These are phyloP conservation scores for Gallinago media DNA, from an alignment of 2,113 vertebrate species.

Conservation along the genomic window DNA sequence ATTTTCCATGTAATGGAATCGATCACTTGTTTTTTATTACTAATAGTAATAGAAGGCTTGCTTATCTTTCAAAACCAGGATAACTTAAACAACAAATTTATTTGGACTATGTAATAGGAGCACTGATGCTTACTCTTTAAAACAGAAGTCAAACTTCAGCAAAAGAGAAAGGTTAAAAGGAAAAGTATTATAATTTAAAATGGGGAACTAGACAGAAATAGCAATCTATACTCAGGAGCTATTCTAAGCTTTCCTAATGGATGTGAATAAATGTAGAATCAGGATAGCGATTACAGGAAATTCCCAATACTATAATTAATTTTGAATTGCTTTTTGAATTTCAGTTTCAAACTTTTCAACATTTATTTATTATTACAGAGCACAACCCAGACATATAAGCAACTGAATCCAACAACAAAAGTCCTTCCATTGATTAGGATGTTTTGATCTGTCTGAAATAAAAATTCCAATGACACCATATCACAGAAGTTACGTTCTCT, in stretches of 20 bases:
- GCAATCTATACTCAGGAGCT: neutral
- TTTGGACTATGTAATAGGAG: neutral
- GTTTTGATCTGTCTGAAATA: neutral
- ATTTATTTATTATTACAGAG: neutral
- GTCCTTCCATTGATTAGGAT: neutral
- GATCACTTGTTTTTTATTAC: neutral
- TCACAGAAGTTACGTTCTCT: neutral
- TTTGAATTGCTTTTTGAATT: neutral
- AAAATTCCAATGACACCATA: neutral
- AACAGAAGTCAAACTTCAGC: neutral
- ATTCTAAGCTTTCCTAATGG: neutral
- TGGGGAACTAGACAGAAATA: neutral
- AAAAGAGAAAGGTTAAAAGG: neutral
- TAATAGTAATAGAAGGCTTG: neutral
- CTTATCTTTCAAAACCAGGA: neutral
- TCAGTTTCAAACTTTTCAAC: neutral
- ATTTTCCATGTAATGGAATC: neutral
- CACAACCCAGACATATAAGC: neutral
- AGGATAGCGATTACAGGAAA: neutral
- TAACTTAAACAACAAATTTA: neutral
- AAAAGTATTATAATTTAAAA: conserved; percentile 4
- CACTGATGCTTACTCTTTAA: neutral
- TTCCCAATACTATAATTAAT: neutral
- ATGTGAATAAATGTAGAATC: neutral
- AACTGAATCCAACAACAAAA: neutral